Percentiles rank a stretch among this genome's conserved stretches.
phyloP scores from a whole-genome alignment of 2,797 vertebrate genomes.

The Pogonophryne albipinna region DNA sequence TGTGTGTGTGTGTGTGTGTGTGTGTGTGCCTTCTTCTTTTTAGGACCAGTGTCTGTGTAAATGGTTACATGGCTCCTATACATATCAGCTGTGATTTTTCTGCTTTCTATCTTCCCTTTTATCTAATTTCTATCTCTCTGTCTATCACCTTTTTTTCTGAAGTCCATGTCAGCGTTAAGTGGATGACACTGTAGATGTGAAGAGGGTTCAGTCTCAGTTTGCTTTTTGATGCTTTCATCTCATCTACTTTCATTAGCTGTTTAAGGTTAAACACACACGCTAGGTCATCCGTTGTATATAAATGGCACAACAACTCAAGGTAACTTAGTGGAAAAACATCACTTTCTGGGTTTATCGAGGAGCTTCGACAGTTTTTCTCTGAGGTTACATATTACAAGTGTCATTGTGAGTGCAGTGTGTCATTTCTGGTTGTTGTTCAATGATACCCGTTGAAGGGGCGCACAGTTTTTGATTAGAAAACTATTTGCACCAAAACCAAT shows the following conservation, averaged over 20 bases:
- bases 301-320: conserved; percentile 9
- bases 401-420: background rate
- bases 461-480: no score
- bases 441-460: background rate
- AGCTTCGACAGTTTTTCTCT: background rate
- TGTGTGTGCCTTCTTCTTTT: conserved; percentile 24
- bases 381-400: background rate
- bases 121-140: conserved; percentile 24
- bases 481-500: no score
- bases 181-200: conserved; percentile 55
- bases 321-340: conserved; percentile 4
- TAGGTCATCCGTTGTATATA: conserved; percentile 32
- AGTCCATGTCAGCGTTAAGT: conserved; percentile 44
- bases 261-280: conserved; percentile 15
- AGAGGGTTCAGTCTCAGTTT: conserved; percentile 24
- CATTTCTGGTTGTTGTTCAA: background rate
- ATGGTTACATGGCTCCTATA: conserved; percentile 5
- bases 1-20: background rate
- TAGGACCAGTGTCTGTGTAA: conserved; percentile 19
- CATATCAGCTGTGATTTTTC: conserved; percentile 36
- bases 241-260: conserved; percentile 49
- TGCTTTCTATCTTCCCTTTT: conserved; percentile 37
- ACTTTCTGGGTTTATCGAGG: conserved; percentile 33
- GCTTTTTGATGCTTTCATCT: conserved; percentile 49
- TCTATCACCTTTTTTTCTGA: conserved; percentile 43